A percentile compares a stretch with the other conserved stretches of the same genome.
phyloP scores from a whole-genome alignment of 1,140 invertebrate genomes.

The Eubasilissa regina region DNA sequence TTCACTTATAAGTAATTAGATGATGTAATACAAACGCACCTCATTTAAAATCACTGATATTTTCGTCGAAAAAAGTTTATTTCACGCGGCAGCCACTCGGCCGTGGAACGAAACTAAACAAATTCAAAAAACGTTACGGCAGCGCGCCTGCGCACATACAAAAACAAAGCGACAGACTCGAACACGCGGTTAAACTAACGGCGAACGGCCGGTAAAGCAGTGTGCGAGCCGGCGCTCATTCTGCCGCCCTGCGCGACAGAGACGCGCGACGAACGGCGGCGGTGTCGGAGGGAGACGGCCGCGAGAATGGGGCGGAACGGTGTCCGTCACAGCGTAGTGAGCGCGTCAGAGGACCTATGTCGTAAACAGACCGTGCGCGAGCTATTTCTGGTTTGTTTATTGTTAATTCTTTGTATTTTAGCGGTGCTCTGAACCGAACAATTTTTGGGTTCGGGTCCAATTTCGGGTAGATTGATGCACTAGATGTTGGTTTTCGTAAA shows the following conservation, averaged over 20 bases:
- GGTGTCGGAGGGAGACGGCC: background rate
- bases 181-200: constrained; percentile 44
- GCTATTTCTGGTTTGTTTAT: constrained; percentile 24
- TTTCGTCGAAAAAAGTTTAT: background rate
- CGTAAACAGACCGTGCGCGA: constrained; percentile 20
- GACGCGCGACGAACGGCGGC: background rate
- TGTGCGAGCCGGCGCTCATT: background rate
- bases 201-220: constrained; percentile 22
- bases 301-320: constrained; percentile 17
- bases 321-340: constrained; percentile 12
- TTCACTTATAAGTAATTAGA: background rate
- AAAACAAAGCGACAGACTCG: constrained; percentile 9
- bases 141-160: constrained; percentile 31
- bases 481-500: too few relatives aligned
- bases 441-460: too few relatives aligned
- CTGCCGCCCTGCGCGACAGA: constrained; percentile 22
- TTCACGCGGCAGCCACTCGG: background rate
- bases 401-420: background rate
- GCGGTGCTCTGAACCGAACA: too few relatives aligned
- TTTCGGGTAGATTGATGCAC: too few relatives aligned
- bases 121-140: constrained; percentile 36
- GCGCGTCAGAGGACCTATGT: constrained; percentile 4
- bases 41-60: background rate
- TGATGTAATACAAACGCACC: background rate
- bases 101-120: constrained; percentile 17